A percentile compares a stretch with the other conserved stretches of the same genome.
These are phyloP conservation scores for Sebastes diploproa DNA, from an alignment of 2,797 vertebrate species.

Conservation along the genomic window DNA sequence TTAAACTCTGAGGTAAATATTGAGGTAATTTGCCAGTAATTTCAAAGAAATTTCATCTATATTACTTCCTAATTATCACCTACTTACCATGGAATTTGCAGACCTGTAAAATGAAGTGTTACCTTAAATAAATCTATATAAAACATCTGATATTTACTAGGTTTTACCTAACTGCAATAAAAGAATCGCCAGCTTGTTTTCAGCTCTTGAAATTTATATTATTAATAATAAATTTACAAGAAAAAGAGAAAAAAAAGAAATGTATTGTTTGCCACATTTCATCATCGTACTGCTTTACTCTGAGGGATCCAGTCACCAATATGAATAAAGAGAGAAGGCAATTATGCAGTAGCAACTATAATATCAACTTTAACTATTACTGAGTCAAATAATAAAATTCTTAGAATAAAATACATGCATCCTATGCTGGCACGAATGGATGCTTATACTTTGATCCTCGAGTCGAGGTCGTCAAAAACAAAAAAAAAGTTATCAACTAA, in stretches of 20 bases:
- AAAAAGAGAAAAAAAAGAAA: neutral
- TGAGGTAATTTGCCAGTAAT: no score
- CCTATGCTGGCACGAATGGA: conserved; percentile 95
- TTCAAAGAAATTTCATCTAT: no score
- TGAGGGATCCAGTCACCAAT: conserved; percentile 92
- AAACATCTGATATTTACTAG: neutral
- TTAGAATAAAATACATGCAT: conserved; percentile 91
- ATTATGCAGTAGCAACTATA: conserved; percentile 92
- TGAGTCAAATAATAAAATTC: conserved; percentile 78
- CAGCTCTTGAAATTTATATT: neutral
- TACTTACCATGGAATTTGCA: no score
- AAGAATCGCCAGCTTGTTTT: neutral
- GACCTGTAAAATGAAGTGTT: no score
- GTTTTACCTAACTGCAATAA: neutral
- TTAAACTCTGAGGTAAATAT: no score
- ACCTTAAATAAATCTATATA: neutral
- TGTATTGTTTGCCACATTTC: neutral
- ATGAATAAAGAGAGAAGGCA: conserved; percentile 98
- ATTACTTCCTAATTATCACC: no score
- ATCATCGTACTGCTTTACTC: conserved; percentile 87
- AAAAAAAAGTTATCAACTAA: conserved; percentile 86
- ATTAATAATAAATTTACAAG: neutral
- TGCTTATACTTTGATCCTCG: conserved; percentile 91
- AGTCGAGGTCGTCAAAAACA: conserved; percentile 88
- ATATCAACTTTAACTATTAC: conserved; percentile 71